Percentiles rank a stretch among this genome's conserved stretches.
phyloP scores from a whole-genome alignment of 2,888 invertebrate species.

The Diaphora mendica region DNA sequence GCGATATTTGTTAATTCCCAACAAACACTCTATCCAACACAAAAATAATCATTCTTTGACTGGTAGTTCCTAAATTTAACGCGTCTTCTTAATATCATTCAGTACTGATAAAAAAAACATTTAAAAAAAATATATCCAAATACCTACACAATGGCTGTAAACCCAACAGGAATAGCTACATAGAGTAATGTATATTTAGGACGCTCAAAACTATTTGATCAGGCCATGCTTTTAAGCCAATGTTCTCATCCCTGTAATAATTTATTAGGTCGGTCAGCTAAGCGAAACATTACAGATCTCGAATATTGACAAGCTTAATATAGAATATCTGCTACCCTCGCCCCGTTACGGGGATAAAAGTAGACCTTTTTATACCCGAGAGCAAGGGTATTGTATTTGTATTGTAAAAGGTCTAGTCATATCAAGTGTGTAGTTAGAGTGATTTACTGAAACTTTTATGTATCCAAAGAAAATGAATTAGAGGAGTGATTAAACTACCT shows the following conservation, averaged over 20 bases:
- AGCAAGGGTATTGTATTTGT: background rate
- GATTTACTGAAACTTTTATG: too few relatives aligned
- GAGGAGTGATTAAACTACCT: too few relatives aligned
- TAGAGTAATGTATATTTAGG: background rate
- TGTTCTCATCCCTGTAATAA: background rate
- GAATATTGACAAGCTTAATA: constrained; percentile 1
- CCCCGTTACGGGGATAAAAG: background rate
- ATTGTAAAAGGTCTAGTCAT: background rate
- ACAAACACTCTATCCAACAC: background rate
- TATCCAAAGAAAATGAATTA: too few relatives aligned
- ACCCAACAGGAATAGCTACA: background rate
- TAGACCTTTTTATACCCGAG: background rate
- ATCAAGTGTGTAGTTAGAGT: background rate
- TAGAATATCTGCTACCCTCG: background rate
- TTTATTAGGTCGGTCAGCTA: background rate
- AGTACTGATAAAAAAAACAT: too few relatives aligned
- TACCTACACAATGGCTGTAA: too few relatives aligned
- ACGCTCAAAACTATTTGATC: background rate
- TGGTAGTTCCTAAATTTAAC: background rate
- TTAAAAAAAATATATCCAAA: background rate
- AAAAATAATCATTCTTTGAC: background rate
- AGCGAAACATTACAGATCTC: background rate
- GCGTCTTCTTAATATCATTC: too few relatives aligned
- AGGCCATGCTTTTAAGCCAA: background rate
- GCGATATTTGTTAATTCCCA: background rate